These are phyloP conservation scores for Euwallacea fornicatus DNA, from an alignment of 1,140 invertebrate genomes.

Conservation along the genomic window DNA sequence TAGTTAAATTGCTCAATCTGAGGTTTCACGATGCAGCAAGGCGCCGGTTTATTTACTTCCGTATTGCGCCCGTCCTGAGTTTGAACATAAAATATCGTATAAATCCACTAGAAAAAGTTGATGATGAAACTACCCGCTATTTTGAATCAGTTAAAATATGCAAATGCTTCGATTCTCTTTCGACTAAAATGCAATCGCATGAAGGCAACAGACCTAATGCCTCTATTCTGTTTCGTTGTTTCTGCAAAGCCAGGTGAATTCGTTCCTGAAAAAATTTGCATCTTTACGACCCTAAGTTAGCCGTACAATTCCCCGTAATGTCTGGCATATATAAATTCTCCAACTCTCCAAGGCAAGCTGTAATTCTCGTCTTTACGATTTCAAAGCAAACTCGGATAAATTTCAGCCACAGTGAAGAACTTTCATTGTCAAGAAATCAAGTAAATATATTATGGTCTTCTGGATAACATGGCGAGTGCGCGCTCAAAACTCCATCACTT, in stretches of 20 bases:
- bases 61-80: constrained; percentile 3
- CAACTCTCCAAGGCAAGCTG: constrained; percentile 44
- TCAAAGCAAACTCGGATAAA: constrained; percentile 44
- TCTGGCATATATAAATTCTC: constrained; percentile 49
- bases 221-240: constrained; percentile 10
- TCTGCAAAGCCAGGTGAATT: constrained; percentile 21
- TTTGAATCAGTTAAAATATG: no score
- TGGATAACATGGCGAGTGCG: no score
- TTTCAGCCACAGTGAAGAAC: constrained; percentile 2
- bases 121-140: no score
- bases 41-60: constrained; percentile 10
- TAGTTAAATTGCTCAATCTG: constrained; percentile 13
- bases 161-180: background rate
- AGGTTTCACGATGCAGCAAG: constrained; percentile 9
- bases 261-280: constrained; percentile 36
- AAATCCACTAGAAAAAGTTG: no score
- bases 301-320: constrained; percentile 37
- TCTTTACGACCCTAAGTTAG: constrained; percentile 26
- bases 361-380: constrained; percentile 51
- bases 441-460: no score
- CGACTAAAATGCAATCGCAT: background rate
- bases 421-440: no score
- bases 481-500: no score
- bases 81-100: background rate
- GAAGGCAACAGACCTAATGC: constrained; percentile 1